Conservation (phyloP, 2,113 vertebrate genomes). For the Nesoenas mayeri region DNA sequence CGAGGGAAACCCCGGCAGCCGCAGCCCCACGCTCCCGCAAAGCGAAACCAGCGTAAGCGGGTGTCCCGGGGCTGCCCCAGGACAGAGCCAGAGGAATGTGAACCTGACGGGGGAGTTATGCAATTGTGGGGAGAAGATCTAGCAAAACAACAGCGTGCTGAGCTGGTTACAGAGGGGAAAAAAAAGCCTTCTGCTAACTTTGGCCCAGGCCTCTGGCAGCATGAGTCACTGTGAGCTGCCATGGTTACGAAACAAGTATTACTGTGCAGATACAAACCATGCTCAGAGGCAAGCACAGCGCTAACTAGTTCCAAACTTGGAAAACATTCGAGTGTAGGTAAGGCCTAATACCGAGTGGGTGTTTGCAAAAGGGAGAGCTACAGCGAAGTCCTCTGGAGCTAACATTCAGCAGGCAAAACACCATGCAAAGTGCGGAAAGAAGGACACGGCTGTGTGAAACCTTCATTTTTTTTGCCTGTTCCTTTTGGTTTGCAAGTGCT, state of each 20-base stretch:
- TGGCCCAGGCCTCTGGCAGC: constrained; percentile 41
- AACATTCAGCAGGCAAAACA: not conserved
- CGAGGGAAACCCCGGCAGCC: not conserved
- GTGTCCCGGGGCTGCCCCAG: not conserved
- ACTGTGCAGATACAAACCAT: constrained; percentile 37
- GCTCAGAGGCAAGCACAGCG: not conserved
- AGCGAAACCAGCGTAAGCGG: not conserved
- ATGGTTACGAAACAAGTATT: constrained; percentile 55
- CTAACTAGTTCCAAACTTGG: constrained; percentile 47
- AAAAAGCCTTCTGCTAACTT: constrained; percentile 9
- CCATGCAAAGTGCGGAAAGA: not conserved
- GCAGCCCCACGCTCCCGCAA: accelerated
- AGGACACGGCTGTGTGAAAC: accelerated
- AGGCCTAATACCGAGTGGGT: constrained; percentile 33
- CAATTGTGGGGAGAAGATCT: not conserved
- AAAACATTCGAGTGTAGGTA: constrained; percentile 11
- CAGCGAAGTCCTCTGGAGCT: not conserved
- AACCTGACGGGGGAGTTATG: not conserved
- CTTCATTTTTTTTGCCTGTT: not conserved
- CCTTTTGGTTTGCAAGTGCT: not conserved
- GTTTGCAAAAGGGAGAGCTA: constrained; percentile 1
- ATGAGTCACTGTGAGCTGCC: constrained; percentile 57
- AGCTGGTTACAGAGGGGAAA: not conserved
- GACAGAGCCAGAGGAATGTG: not conserved
- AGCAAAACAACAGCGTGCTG: not conserved